Percentiles rank a stretch among this genome's conserved stretches.
Conservation (phyloP, 2,113 vertebrate species). For the Vulpes ferrilata region DNA sequence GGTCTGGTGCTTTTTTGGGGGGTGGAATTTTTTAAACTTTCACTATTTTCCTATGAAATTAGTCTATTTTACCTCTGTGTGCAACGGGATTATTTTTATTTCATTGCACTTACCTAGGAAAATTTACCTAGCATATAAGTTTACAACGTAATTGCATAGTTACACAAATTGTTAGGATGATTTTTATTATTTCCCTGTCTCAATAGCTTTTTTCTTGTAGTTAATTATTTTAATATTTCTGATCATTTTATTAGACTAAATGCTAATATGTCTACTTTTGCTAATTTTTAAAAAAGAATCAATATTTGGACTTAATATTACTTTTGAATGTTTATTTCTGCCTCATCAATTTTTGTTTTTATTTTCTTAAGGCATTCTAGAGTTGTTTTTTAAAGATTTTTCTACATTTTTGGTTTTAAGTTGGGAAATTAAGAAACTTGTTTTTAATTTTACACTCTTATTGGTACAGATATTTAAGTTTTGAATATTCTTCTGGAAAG, state of each 20-base stretch:
- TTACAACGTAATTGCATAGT: neutral
- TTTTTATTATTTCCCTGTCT: neutral
- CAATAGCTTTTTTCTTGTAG: neutral
- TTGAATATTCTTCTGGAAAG: neutral
- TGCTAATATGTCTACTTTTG: neutral
- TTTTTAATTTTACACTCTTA: neutral
- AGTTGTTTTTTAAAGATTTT: neutral
- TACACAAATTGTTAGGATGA: neutral
- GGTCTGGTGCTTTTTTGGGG: neutral
- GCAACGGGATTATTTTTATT: neutral
- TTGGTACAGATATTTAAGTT: neutral
- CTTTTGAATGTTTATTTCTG: neutral
- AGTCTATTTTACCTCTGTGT: neutral
- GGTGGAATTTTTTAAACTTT: neutral
- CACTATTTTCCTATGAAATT: neutral
- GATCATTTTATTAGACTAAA: neutral
- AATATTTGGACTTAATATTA: neutral
- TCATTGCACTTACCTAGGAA: neutral
- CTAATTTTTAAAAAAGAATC: neutral
- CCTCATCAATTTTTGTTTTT: neutral
- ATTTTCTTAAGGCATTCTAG: neutral
- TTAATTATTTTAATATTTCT: neutral
- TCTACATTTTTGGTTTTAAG: neutral
- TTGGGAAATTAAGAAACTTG: neutral
- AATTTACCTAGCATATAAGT: neutral